These are phyloP conservation scores for Coelinius sp. DNA, from an alignment of 2,888 invertebrate species.

Conservation along the genomic window DNA sequence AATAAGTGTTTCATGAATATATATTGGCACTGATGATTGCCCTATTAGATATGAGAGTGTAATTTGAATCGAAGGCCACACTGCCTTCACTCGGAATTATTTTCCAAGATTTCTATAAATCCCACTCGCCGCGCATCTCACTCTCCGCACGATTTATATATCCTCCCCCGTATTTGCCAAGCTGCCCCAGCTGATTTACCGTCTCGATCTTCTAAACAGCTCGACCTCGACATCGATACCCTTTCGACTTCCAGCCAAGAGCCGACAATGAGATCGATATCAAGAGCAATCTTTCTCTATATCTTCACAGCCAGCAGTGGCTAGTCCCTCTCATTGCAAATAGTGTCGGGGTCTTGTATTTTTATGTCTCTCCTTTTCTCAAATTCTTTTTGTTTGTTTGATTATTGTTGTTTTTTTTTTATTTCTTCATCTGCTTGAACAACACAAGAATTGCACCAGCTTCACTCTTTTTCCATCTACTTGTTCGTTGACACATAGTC, in stretches of 20 bases:
- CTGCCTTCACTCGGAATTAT: constrained; percentile 34
- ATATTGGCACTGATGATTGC: constrained; percentile 29
- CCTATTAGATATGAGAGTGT: constrained; percentile 15
- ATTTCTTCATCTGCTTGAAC: background rate
- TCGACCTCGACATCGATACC: constrained; percentile 42
- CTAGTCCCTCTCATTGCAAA: constrained; percentile 33
- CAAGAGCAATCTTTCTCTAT: constrained; percentile 39
- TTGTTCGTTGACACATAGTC: constrained; percentile 27
- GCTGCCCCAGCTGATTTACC: constrained; percentile 38
- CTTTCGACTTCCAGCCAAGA: constrained; percentile 44
- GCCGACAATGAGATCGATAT: constrained; percentile 42
- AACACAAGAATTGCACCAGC: background rate
- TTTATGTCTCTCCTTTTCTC: constrained; percentile 46
- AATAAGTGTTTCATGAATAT: constrained; percentile 30
- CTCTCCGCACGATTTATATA: constrained; percentile 9
- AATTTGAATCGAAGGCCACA: constrained; percentile 6
- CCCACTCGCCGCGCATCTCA: constrained; percentile 19
- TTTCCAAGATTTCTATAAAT: constrained; percentile 28
- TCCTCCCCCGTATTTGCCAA: constrained; percentile 31
- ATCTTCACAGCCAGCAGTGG: constrained; percentile 37
- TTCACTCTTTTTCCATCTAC: constrained; percentile 3
- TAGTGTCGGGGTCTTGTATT: constrained; percentile 19
- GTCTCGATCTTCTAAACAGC: constrained; percentile 34
- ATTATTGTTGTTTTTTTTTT: too few relatives aligned
- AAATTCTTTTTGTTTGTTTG: background rate